Base-by-base conservation (phyloP, 2,888 invertebrate species). In the Myopa tessellatipennis region DNA sequence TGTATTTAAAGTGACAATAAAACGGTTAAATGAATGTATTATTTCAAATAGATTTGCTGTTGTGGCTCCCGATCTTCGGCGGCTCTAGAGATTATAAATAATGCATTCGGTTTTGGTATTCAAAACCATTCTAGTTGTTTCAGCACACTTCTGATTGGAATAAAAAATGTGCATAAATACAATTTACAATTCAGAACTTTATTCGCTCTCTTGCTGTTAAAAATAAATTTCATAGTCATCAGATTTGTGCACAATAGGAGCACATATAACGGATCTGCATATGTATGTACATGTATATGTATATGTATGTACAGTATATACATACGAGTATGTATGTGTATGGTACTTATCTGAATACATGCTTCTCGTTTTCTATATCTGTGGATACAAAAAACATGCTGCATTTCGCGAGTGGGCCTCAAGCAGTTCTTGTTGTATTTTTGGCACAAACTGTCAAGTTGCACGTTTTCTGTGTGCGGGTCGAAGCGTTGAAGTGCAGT, bases 391-490 rank as follows among this genome's bases (percentile, higher is more conserved):
- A 18, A 55, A 74, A 68, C 14, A 36, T 38, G 18, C 26, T 26
- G 38, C 16, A 55, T 60, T 5, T 68, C n/a, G 7, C 73, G 77
- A 58, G 77, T 72, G 77, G 73, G 77, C 71, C 14, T 52, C 61
- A 40, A 18, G 38, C 36, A 16, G 52, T 58, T 74, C 38, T 26
- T 38, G 16, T 52, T 55, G 50, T 50, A 34, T 74, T 50, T 68
- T 77, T 74, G 74, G 77, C 77, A 77, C 38, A 68, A 70, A 58
- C 69, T 70, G 77, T 70, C 77, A 69, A 63, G 74, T 70, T 70
- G 45, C 70, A 77, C 18, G 40, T 69, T 69, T 65, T 58, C 60
- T 61, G 58, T 67, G 67, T 45, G 77, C 73, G 50, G 67, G 6
- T 45, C 6, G 10, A 45, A 65, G 34, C 61, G 55, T 55, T 65